A percentile compares a stretch with the other conserved stretches of the same genome.
These are phyloP conservation scores for Podabrus alpinus DNA, from an alignment of 2,888 invertebrate species.

Conservation along the genomic window DNA sequence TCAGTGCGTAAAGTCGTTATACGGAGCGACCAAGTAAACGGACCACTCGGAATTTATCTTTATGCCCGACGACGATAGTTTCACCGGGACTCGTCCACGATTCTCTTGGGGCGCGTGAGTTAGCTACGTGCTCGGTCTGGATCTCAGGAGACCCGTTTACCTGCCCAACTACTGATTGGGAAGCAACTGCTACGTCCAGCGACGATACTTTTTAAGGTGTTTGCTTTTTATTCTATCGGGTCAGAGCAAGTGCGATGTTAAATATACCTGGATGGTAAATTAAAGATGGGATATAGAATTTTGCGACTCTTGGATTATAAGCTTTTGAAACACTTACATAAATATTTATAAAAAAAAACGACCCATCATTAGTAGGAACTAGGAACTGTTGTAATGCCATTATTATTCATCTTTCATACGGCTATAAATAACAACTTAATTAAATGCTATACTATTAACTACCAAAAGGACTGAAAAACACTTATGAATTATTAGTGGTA, in stretches of 20 bases:
- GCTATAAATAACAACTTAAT: neutral
- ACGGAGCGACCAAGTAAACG: conserved; percentile 32
- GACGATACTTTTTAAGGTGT: conserved; percentile 15
- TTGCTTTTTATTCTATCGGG: neutral
- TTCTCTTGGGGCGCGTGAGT: conserved; percentile 53
- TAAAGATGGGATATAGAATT: neutral
- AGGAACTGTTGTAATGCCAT: neutral
- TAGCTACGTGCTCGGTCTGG: conserved; percentile 52
- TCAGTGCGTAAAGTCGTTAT: conserved; percentile 50
- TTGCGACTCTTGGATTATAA: neutral
- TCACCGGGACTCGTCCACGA: conserved; percentile 39
- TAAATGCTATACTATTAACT: neutral
- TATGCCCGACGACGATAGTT: conserved; percentile 50
- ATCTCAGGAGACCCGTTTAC: conserved; percentile 55
- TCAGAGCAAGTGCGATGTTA: neutral
- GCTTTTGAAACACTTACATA: neutral
- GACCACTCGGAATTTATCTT: conserved; percentile 50
- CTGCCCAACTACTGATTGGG: conserved; percentile 57
- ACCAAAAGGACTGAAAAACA: neutral
- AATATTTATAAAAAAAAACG: neutral
- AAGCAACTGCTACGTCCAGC: conserved; percentile 43
- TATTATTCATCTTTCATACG: neutral
- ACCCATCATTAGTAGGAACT: neutral
- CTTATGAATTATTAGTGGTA: neutral
- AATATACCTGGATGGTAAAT: neutral